A percentile compares a stretch with the other conserved stretches of the same genome.
phyloP scores from a whole-genome alignment of 2,113 vertebrate species.

The Bubo blakistoni region DNA sequence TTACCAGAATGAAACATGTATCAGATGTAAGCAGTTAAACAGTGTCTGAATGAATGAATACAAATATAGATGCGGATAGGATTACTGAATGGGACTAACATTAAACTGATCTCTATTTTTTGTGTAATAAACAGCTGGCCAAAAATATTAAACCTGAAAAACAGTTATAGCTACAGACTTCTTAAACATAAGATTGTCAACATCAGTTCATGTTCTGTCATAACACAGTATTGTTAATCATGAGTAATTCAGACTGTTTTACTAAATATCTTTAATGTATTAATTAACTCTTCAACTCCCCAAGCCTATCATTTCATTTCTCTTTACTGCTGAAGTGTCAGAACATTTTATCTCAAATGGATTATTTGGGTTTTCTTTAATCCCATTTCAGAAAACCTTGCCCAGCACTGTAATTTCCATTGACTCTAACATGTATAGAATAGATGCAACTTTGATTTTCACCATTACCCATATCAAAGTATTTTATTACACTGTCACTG shows the following conservation, averaged over 20 bases:
- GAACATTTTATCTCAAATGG: constrained; percentile 61
- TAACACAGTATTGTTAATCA: not conserved
- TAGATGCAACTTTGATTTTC: constrained; percentile 51
- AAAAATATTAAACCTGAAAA: not conserved
- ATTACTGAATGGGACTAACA: not conserved
- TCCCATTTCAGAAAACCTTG: constrained; percentile 57
- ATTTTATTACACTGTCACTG: constrained; percentile 16
- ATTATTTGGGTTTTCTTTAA: constrained; percentile 65
- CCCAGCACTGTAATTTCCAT: constrained; percentile 20
- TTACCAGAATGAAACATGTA: not conserved
- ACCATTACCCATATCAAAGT: constrained; percentile 33
- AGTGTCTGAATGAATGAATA: not conserved
- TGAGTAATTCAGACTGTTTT: not conserved
- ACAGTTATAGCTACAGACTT: not conserved
- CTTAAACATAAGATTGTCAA: not conserved
- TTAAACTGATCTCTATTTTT: not conserved
- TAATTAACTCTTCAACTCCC: constrained; percentile 57
- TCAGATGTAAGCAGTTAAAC: not conserved
- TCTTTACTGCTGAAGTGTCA: constrained; percentile 12
- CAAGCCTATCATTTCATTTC: constrained; percentile 29
- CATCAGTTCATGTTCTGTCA: not conserved
- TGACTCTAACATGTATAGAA: not conserved
- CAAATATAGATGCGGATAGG: not conserved
- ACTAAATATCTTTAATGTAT: not conserved
- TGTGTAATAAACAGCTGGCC: not conserved